Evolutionary conservation across 2,797 vertebrate species (phyloP).

Genomic region (Typhlichthys subterraneus): DNA sequence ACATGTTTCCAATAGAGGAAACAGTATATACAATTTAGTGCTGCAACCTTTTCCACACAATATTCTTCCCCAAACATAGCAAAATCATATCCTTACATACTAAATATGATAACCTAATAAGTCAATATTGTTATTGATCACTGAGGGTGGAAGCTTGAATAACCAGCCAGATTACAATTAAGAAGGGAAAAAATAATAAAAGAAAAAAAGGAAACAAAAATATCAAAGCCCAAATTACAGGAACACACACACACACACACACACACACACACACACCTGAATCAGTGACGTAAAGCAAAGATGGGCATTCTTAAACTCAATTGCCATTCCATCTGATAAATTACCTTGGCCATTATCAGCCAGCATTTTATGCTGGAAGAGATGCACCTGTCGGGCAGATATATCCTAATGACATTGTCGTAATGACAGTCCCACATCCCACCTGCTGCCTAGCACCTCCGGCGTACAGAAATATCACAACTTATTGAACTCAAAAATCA

Average conservation of each 20-base stretch:
- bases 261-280: constrained; percentile 25
- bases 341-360: constrained; percentile 41
- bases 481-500: constrained; percentile 47
- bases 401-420: constrained; percentile 58
- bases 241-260: neutral
- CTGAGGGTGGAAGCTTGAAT: neutral
- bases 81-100: too few relatives aligned
- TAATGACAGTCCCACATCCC: constrained; percentile 59
- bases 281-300: constrained; percentile 37
- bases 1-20: too few relatives aligned
- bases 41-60: too few relatives aligned
- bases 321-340: constrained; percentile 30
- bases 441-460: constrained; percentile 64
- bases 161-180: neutral
- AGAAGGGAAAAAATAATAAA: constrained; percentile 5
- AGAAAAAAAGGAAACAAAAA: neutral
- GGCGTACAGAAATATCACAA: constrained; percentile 68
- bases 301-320: constrained; percentile 37
- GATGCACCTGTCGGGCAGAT: constrained; percentile 35
- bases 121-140: too few relatives aligned
- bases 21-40: too few relatives aligned
- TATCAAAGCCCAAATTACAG: neutral
- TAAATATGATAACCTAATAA: too few relatives aligned
- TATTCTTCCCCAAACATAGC: too few relatives aligned
- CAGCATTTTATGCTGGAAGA: constrained; percentile 26